Conservation (phyloP, 2,888 invertebrate genomes). For the Leptinotarsa haldemani region DNA sequence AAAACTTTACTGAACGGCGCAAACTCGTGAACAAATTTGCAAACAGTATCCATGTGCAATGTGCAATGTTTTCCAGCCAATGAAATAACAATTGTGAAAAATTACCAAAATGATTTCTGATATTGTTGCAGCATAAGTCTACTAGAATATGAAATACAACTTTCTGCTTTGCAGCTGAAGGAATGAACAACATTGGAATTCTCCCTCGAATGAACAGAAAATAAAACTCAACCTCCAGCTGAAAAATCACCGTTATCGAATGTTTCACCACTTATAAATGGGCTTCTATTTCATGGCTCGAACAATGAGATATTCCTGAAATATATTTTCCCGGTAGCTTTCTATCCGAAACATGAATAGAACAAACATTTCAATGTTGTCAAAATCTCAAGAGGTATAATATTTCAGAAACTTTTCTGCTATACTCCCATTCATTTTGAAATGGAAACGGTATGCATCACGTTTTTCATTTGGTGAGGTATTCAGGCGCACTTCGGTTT, state of each 20-base stretch:
- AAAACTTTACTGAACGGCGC: too few relatives aligned
- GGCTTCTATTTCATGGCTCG: not conserved
- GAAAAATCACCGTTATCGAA: not conserved
- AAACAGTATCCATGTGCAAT: too few relatives aligned
- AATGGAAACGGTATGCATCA: constrained; percentile 16
- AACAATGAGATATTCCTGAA: constrained; percentile 1
- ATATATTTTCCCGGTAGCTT: not conserved
- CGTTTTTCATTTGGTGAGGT: constrained; percentile 15
- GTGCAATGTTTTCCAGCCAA: too few relatives aligned
- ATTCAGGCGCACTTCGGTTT: constrained; percentile 12
- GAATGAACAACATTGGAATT: too few relatives aligned
- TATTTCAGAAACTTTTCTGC: constrained; percentile 7
- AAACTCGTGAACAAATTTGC: too few relatives aligned
- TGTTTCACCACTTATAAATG: not conserved
- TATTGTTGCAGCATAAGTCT: too few relatives aligned
- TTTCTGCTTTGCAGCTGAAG: too few relatives aligned
- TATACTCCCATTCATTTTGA: constrained; percentile 7
- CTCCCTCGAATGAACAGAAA: too few relatives aligned
- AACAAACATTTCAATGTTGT: constrained; percentile 17
- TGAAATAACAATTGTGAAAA: too few relatives aligned
- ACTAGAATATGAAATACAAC: too few relatives aligned
- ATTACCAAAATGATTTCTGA: too few relatives aligned
- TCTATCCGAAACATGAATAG: constrained; percentile 12
- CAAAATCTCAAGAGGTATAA: constrained; percentile 10
- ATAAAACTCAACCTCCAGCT: not conserved